Percentiles rank a stretch among this genome's conserved stretches.
These are phyloP conservation scores for Ceraclea dissimilis DNA, from an alignment of 2,888 invertebrate genomes.

Conservation along the genomic window DNA sequence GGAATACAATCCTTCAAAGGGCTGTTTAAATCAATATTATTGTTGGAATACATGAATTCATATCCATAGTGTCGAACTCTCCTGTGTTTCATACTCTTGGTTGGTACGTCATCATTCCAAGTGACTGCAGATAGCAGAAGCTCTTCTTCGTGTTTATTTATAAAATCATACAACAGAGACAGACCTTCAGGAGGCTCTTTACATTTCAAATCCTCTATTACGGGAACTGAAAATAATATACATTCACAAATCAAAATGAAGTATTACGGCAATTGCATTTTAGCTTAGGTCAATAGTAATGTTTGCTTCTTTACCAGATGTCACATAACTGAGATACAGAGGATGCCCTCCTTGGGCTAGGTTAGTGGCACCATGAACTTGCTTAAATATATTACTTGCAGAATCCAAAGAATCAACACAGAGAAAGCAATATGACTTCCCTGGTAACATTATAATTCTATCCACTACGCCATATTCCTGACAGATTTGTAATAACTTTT, in stretches of 20 bases:
- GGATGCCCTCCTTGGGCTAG: slow-evolving; percentile 52
- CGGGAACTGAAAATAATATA: slow-evolving; percentile 18
- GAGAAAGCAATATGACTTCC: slow-evolving; percentile 77
- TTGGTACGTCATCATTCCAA: slow-evolving; percentile 37
- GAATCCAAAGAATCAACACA: slow-evolving; percentile 46
- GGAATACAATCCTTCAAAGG: slow-evolving; percentile 68
- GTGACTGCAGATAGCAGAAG: slow-evolving; percentile 51
- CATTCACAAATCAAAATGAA: no score
- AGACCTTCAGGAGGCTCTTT: slow-evolving; percentile 58
- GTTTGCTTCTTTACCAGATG: no score
- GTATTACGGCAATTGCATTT: no score
- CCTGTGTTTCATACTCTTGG: slow-evolving; percentile 62
- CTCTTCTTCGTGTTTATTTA: slow-evolving; percentile 61
- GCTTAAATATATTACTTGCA: slow-evolving; percentile 50
- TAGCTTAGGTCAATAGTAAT: no score
- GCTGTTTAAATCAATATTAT: slow-evolving; percentile 68
- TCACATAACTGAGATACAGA: slow-evolving; percentile 59
- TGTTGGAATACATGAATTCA: slow-evolving; percentile 81
- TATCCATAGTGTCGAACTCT: slow-evolving; percentile 87
- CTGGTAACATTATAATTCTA: slow-evolving; percentile 62
- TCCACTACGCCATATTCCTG: slow-evolving; percentile 46
- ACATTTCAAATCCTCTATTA: slow-evolving; percentile 28
- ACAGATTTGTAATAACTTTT: slow-evolving; percentile 50
- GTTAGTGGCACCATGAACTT: slow-evolving; percentile 52
- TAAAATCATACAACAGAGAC: slow-evolving; percentile 60